phyloP scores from a whole-genome alignment of 1,140 invertebrate genomes.

The Sitobion miscanthi region DNA sequence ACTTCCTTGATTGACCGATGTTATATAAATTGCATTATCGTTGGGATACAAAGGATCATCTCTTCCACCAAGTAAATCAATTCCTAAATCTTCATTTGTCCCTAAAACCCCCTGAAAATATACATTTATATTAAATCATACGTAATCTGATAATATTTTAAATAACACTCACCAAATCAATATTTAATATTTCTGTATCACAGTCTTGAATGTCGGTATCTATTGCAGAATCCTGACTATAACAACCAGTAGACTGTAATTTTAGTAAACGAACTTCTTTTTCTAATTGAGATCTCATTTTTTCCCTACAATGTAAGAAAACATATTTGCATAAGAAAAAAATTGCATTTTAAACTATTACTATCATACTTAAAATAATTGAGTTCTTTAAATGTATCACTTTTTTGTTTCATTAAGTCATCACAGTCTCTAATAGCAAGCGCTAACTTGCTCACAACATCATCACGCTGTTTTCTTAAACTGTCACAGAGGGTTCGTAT shows the following conservation, averaged over 20 bases:
- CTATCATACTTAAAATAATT: slow-evolving; percentile 74
- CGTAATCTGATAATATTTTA: not conserved
- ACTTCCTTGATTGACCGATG: slow-evolving; percentile 78
- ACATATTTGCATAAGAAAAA: not conserved
- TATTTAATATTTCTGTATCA: slow-evolving; percentile 77
- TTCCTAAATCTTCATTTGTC: slow-evolving; percentile 77
- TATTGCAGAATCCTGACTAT: slow-evolving; percentile 79
- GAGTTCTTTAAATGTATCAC: slow-evolving; percentile 83
- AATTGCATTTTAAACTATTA: not conserved
- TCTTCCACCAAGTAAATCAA: slow-evolving; percentile 81
- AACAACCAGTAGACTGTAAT: slow-evolving; percentile 66
- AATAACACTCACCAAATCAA: slow-evolving; percentile 68
- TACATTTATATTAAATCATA: not conserved
- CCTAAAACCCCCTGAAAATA: slow-evolving; percentile 67
- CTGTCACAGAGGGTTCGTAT: slow-evolving; percentile 93
- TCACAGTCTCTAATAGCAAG: slow-evolving; percentile 91
- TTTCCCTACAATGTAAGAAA: slow-evolving; percentile 67
- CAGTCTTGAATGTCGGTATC: slow-evolving; percentile 79
- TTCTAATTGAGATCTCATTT: slow-evolving; percentile 75
- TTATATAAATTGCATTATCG: slow-evolving; percentile 83
- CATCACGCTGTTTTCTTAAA: slow-evolving; percentile 88
- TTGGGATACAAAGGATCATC: slow-evolving; percentile 83
- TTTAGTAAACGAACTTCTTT: slow-evolving; percentile 68
- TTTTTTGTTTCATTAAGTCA: slow-evolving; percentile 88
- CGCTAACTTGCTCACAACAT: slow-evolving; percentile 85